Conservation (phyloP, 1,140 invertebrate genomes). For the Brachionus plicatilis region DNA sequence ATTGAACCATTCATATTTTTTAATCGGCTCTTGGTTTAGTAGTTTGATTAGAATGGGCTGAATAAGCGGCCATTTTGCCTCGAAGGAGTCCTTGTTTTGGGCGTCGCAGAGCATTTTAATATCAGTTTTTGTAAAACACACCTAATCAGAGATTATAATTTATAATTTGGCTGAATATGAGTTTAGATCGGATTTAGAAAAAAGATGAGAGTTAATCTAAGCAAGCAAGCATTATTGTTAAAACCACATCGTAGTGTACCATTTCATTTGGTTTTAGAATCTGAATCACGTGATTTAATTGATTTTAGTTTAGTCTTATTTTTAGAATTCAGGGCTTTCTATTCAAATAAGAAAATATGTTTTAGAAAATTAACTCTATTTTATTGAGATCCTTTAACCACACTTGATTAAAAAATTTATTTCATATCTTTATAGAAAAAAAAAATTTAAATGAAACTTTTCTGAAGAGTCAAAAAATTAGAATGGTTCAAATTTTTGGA, state of each 20-base stretch:
- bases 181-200: not conserved
- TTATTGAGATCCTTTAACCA: too few species aligned
- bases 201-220: not conserved
- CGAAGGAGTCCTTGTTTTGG: slow-evolving; percentile 60
- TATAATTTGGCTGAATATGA: not conserved
- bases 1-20: slow-evolving; percentile 92
- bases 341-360: too few species aligned
- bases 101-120: not conserved
- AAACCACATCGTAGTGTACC: not conserved
- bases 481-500: too few species aligned
- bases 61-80: slow-evolving; percentile 91
- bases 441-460: too few species aligned
- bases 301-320: not conserved
- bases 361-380: too few species aligned
- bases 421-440: too few species aligned
- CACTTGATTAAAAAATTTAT: too few species aligned
- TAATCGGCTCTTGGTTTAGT: slow-evolving; percentile 82
- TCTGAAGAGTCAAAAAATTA: too few species aligned
- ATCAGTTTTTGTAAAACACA: not conserved
- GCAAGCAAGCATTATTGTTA: not conserved
- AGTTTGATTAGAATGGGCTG: slow-evolving; percentile 83
- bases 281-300: not conserved
- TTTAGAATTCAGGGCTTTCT: not conserved
- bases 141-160: not conserved
- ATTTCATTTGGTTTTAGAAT: not conserved